These are phyloP conservation scores for Saccostrea echinata DNA, from an alignment of 1,140 invertebrate species.

Conservation along the genomic window DNA sequence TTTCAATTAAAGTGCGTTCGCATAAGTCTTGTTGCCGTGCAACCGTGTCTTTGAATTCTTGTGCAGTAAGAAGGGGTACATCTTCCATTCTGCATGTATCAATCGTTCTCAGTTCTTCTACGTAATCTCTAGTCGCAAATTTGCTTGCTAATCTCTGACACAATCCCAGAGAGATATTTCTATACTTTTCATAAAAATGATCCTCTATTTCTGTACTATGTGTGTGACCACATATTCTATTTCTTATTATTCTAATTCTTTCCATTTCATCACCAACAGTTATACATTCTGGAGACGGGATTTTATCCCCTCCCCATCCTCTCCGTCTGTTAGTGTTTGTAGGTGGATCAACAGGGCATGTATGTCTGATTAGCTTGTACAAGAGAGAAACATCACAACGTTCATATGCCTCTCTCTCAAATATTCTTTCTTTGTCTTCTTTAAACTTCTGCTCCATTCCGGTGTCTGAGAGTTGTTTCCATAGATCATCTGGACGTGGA, in stretches of 20 bases:
- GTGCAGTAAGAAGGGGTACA: neutral
- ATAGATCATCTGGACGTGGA: too few relatives aligned
- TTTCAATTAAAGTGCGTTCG: neutral
- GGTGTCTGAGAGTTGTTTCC: neutral
- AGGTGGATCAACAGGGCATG: neutral
- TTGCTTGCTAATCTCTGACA: neutral
- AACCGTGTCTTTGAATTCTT: neutral
- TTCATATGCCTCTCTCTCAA: neutral
- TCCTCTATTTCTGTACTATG: neutral
- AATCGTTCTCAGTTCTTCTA: neutral
- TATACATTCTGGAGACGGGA: neutral
- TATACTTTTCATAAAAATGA: neutral
- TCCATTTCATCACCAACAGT: too few relatives aligned
- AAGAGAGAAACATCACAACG: neutral
- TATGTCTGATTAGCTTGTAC: neutral
- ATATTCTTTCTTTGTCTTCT: neutral
- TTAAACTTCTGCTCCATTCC: neutral
- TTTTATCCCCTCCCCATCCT: neutral
- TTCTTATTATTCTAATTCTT: too few relatives aligned
- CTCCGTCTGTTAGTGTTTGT: neutral
- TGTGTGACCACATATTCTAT: neutral
- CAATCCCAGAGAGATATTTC: neutral
- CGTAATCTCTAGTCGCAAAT: neutral
- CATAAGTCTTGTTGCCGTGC: neutral
- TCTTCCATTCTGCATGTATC: neutral